These are phyloP conservation scores for Centropus bengalensis DNA, from an alignment of 2,113 vertebrate genomes.

Conservation along the genomic window DNA sequence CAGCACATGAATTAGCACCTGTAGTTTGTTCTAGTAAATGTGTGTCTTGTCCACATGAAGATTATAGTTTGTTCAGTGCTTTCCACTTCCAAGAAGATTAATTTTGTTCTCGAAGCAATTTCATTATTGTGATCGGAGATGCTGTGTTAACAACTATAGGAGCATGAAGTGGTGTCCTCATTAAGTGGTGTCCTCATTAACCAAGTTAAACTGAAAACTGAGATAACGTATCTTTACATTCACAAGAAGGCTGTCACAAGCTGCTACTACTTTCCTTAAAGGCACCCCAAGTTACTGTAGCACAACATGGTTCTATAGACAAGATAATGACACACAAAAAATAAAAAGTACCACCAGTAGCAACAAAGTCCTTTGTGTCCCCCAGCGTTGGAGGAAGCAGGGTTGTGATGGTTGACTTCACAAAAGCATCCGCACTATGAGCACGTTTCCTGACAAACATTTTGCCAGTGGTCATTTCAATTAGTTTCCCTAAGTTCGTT, in stretches of 20 bases:
- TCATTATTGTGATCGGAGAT: not conserved
- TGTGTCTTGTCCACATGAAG: not conserved
- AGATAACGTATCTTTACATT: not conserved
- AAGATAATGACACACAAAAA: not conserved
- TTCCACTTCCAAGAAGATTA: not conserved
- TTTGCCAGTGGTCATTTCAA: not conserved
- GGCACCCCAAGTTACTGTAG: not conserved
- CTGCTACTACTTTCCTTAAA: not conserved
- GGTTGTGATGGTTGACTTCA: not conserved
- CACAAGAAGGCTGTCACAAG: not conserved
- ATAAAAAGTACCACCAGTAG: not conserved
- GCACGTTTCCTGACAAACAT: not conserved
- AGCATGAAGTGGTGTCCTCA: not conserved
- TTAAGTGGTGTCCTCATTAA: not conserved
- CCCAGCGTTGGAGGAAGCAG: not conserved
- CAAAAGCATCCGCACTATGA: not conserved
- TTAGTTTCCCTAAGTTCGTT: not conserved
- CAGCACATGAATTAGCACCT: not conserved
- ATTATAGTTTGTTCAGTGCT: not conserved
- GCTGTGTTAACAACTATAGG: not conserved
- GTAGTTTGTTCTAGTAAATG: not conserved
- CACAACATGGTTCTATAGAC: not conserved
- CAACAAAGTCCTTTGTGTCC: not conserved
- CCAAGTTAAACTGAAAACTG: not conserved
- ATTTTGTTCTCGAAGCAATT: not conserved